Evolutionary conservation across 1,140 invertebrate species (phyloP).

Genomic region (Drosophila arawakana): DNA sequence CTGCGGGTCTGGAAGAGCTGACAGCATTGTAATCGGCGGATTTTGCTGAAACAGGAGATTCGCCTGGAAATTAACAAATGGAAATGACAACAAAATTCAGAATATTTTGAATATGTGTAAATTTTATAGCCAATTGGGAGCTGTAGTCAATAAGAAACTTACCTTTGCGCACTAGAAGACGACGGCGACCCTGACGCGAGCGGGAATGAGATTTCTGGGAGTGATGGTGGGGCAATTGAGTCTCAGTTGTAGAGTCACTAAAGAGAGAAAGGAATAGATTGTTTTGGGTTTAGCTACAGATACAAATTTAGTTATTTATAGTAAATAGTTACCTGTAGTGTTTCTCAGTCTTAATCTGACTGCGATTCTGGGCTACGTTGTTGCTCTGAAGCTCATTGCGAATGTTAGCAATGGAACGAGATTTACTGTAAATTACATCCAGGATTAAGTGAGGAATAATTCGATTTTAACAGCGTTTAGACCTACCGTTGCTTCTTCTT

Average conservation of each 20-base stretch:
- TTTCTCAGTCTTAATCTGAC: conserved; percentile 20
- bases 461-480: not conserved
- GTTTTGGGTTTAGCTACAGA: not conserved
- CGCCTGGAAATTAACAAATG: conserved; percentile 72
- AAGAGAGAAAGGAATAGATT: not conserved
- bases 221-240: conserved; percentile 21
- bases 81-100: conserved; percentile 34
- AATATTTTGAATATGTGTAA: not conserved
- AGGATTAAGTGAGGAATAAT: not conserved
- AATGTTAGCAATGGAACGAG: conserved; percentile 62
- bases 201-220: conserved; percentile 29
- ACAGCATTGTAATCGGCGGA: conserved; percentile 28
- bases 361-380: conserved; percentile 19
- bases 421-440: conserved; percentile 39
- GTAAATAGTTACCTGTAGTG: conserved; percentile 45
- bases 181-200: conserved; percentile 36
- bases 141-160: conserved; percentile 20
- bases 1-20: conserved; percentile 48
- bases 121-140: conserved; percentile 15
- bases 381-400: conserved; percentile 59
- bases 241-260: conserved; percentile 2
- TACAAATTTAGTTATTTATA: conserved; percentile 1
- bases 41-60: conserved; percentile 82
- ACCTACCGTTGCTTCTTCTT: conserved; percentile 63
- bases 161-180: conserved; percentile 65